Evolutionary conservation across 2,797 vertebrate species (phyloP).

Genomic region (Etheostoma perlongum): DNA sequence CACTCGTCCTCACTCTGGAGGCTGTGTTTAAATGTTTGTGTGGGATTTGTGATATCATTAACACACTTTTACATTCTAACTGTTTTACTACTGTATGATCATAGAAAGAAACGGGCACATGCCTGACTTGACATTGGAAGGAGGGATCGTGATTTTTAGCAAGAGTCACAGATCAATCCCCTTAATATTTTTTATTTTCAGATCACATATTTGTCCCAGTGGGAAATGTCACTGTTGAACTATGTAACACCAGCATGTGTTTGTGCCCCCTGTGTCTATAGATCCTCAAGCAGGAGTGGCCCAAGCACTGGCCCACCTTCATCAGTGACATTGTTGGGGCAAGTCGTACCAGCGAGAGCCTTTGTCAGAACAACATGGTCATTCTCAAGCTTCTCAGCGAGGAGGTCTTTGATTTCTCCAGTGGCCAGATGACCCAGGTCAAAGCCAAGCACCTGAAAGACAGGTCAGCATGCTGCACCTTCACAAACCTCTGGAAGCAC

Average conservation of each 20-base stretch:
- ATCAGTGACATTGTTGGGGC: constrained; percentile 99
- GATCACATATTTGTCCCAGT: neutral
- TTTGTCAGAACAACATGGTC: constrained; percentile 99
- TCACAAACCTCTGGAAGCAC: constrained; percentile 81
- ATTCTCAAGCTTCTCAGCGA: constrained; percentile 98
- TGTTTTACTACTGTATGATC: neutral
- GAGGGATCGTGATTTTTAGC: constrained; percentile 41
- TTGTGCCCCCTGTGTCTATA: constrained; percentile 60
- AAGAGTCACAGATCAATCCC: constrained; percentile 19
- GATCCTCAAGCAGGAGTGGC: constrained; percentile 99
- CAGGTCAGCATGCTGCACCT: constrained; percentile 85
- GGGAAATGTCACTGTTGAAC: neutral
- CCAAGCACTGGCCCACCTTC: constrained; percentile 99
- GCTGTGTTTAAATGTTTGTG: constrained; percentile 18
- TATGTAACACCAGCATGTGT: constrained; percentile 1
- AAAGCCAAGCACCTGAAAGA: constrained; percentile 99
- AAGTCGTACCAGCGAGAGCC: constrained; percentile 97
- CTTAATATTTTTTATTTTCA: constrained; percentile 23
- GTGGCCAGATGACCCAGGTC: constrained; percentile 99
- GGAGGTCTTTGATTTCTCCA: constrained; percentile 99
- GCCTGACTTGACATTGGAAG: constrained; percentile 11
- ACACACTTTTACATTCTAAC: neutral
- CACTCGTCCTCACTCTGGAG: constrained; percentile 16
- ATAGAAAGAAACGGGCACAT: constrained; percentile 6
- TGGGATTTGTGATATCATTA: neutral